phyloP scores from a whole-genome alignment of 2,888 invertebrate genomes.

The Hemithea aestivaria region DNA sequence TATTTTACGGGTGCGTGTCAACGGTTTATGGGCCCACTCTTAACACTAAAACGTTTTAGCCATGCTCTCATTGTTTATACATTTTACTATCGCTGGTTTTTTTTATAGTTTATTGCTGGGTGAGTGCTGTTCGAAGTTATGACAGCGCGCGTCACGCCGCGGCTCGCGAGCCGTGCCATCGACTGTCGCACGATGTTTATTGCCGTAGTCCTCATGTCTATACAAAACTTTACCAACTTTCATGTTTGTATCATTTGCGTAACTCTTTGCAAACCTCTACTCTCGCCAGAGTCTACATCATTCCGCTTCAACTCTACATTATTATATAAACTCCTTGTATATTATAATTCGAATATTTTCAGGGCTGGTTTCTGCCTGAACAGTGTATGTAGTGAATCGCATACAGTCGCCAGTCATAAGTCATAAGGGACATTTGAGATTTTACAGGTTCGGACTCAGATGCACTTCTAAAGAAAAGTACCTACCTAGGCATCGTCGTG shows the following conservation, averaged over 20 bases:
- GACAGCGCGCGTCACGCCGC: conserved; percentile 56
- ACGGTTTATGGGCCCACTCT: conserved; percentile 76
- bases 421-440: too few species aligned
- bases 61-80: conserved; percentile 77
- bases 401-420: too few species aligned
- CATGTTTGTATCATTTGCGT: conserved; percentile 38
- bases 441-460: too few species aligned
- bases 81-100: conserved; percentile 72
- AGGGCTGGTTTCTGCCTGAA: too few species aligned
- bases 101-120: conserved; percentile 70
- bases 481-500: too few species aligned
- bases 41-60: conserved; percentile 78
- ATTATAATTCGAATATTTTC: too few species aligned
- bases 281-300: too few species aligned
- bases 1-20: conserved; percentile 78
- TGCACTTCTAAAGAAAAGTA: too few species aligned
- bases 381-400: too few species aligned
- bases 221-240: conserved; percentile 45
- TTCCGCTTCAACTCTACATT: neutral
- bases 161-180: conserved; percentile 54
- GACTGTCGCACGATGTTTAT: conserved; percentile 49
- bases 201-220: conserved; percentile 45
- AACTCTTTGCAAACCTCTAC: conserved; percentile 22
- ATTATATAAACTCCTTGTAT: too few species aligned
- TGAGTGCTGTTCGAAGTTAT: conserved; percentile 63